Evolutionary conservation across 1,140 invertebrate species (phyloP).

Genomic region (Fopius arisanus): DNA sequence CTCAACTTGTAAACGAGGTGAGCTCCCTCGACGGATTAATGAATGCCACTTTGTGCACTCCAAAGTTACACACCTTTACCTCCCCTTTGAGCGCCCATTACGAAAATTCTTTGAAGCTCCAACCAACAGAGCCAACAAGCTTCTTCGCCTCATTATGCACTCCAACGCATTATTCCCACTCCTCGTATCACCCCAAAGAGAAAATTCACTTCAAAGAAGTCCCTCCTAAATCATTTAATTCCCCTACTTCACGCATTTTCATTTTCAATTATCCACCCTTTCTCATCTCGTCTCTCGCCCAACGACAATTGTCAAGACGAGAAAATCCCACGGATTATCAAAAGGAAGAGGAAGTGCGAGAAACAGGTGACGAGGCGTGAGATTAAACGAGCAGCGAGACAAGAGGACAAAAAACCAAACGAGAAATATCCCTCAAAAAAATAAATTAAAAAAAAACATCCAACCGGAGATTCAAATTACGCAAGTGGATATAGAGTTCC

Average conservation of each 20-base stretch:
- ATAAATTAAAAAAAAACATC: not conserved
- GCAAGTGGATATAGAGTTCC: not conserved
- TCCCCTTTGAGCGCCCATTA: constrained; percentile 8
- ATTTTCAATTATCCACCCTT: not conserved
- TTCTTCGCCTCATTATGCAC: constrained; percentile 54
- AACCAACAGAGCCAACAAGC: constrained; percentile 38
- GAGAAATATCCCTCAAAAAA: not conserved
- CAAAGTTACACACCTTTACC: constrained; percentile 13
- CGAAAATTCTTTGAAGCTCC: constrained; percentile 29
- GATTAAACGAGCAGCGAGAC: constrained; percentile 29
- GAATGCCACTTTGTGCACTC: constrained; percentile 26
- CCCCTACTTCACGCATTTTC: not conserved
- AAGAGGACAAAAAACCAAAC: not conserved
- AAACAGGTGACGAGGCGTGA: constrained; percentile 29
- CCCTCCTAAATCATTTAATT: constrained; percentile 4
- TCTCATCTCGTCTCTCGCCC: constrained; percentile 23
- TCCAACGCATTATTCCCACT: constrained; percentile 53
- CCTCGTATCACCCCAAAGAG: constrained; percentile 25
- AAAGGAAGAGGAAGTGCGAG: not conserved
- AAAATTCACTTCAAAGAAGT: not conserved
- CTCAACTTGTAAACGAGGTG: not conserved
- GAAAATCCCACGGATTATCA: not conserved
- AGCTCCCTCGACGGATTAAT: constrained; percentile 17
- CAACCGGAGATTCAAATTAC: not conserved
- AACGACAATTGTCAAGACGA: not conserved